phyloP scores from a whole-genome alignment of 1,140 invertebrate species.

The Elymnias hypermnestra region DNA sequence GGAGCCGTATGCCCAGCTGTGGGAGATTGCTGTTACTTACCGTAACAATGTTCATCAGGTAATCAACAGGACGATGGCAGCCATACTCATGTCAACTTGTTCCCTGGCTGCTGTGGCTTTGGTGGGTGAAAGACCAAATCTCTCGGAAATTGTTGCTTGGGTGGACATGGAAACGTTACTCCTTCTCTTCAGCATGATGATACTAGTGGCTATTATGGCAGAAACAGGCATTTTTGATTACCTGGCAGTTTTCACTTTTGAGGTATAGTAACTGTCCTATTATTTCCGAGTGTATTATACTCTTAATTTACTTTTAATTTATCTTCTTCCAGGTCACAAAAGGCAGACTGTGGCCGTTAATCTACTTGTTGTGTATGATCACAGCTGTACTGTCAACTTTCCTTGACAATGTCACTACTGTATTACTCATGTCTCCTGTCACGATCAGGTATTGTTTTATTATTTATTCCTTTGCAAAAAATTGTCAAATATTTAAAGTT shows the following conservation, averaged over 20 bases:
- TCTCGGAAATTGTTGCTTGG: conserved; percentile 88
- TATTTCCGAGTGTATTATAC: too few species aligned
- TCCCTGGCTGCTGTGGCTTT: conserved; percentile 85
- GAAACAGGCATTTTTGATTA: conserved; percentile 95
- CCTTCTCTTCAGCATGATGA: conserved; percentile 96
- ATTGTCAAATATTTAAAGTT: too few species aligned
- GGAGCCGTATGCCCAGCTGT: too few species aligned
- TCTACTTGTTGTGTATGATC: conserved; percentile 88
- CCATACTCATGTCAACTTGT: conserved; percentile 86
- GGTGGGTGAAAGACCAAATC: conserved; percentile 84
- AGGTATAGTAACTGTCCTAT: too few species aligned
- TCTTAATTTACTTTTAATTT: too few species aligned
- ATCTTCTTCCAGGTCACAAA: conserved; percentile 80
- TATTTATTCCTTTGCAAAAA: too few species aligned
- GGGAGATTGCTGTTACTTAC: too few species aligned
- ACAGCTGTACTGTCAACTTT: conserved; percentile 89
- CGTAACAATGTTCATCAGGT: conserved; percentile 59
- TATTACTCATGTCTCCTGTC: conserved; percentile 91
- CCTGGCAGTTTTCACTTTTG: conserved; percentile 87
- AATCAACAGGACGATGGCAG: conserved; percentile 88
- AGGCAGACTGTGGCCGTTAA: conserved; percentile 89
- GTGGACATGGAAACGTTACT: conserved; percentile 92
- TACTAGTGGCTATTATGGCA: conserved; percentile 90
- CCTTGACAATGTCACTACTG: conserved; percentile 93
- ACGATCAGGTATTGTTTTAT: conserved; percentile 80